Percentiles rank a stretch among this genome's conserved stretches.
These are phyloP conservation scores for Amia ocellicauda DNA, from an alignment of 2,113 vertebrate genomes.

Conservation along the genomic window DNA sequence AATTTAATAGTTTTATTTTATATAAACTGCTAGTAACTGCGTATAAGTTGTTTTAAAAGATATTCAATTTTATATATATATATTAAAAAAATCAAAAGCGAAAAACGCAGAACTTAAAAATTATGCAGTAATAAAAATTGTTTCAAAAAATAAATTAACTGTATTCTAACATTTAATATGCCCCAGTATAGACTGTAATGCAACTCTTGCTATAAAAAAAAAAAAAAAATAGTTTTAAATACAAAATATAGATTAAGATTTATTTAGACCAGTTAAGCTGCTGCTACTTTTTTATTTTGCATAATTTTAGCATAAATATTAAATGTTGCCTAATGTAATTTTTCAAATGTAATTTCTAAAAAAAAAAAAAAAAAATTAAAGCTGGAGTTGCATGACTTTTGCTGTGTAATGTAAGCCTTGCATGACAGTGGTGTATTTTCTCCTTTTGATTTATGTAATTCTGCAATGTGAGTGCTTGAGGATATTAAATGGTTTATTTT, in stretches of 20 bases:
- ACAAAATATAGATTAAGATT: conserved; percentile 61
- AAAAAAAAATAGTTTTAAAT: conserved; percentile 41
- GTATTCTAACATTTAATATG: conserved; percentile 63
- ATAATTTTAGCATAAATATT: conserved; percentile 50
- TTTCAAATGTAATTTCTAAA: conserved; percentile 28
- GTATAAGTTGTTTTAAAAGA: conserved; percentile 73
- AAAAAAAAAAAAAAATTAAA: conserved; percentile 39
- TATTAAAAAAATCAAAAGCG: conserved; percentile 30
- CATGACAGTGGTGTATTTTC: conserved; percentile 49
- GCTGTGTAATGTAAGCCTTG: conserved; percentile 58
- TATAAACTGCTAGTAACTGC: conserved; percentile 78
- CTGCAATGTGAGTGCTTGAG: not conserved
- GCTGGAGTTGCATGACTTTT: conserved; percentile 71
- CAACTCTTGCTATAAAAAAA: conserved; percentile 70
- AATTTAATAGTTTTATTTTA: conserved; percentile 90
- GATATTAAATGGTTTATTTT: not conserved
- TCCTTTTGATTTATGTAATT: conserved; percentile 27
- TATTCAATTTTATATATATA: conserved; percentile 23
- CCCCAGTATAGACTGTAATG: conserved; percentile 65
- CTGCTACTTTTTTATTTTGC: conserved; percentile 61
- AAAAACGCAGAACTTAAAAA: conserved; percentile 53
- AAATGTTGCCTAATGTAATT: conserved; percentile 53
- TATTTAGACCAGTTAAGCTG: conserved; percentile 58
- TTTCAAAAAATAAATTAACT: conserved; percentile 60
- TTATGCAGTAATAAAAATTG: conserved; percentile 52